A percentile compares a stretch with the other conserved stretches of the same genome.
These are phyloP conservation scores for Python bivittatus DNA, from an alignment of 2,113 vertebrate species.

Conservation along the genomic window DNA sequence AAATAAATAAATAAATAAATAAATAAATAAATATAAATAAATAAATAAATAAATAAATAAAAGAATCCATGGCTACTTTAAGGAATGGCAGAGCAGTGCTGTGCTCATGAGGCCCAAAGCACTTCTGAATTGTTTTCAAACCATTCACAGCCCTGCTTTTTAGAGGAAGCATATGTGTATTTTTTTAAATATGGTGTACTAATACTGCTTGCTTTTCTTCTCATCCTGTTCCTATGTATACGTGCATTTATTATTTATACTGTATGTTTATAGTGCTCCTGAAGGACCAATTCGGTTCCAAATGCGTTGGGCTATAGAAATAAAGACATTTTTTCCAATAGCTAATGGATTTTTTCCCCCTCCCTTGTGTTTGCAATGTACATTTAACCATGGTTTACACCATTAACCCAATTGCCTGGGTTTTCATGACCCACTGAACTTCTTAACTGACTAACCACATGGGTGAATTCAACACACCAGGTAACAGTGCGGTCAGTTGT, in stretches of 20 bases:
- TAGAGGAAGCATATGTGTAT: neutral
- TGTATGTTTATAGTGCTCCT: neutral
- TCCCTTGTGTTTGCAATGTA: neutral
- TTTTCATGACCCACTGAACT: neutral
- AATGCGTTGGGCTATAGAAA: neutral
- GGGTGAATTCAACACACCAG: neutral
- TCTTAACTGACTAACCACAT: neutral
- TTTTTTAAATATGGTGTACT: neutral
- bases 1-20: too few relatives aligned
- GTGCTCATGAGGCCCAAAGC: neutral
- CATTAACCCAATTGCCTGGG: neutral
- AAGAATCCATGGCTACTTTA: neutral
- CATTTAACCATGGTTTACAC: neutral
- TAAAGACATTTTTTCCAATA: neutral
- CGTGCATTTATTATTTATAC: neutral
- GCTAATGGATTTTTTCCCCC: neutral
- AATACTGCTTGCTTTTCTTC: neutral
- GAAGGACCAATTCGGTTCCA: neutral
- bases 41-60: too few relatives aligned
- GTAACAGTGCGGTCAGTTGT: too few relatives aligned
- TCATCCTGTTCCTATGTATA: neutral
- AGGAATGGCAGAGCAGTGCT: neutral
- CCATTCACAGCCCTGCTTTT: neutral
- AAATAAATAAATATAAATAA: too few relatives aligned
- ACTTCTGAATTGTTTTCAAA: neutral